Evolutionary conservation across 2,797 vertebrate species (phyloP).

Genomic region (Scolopax rusticola): DNA sequence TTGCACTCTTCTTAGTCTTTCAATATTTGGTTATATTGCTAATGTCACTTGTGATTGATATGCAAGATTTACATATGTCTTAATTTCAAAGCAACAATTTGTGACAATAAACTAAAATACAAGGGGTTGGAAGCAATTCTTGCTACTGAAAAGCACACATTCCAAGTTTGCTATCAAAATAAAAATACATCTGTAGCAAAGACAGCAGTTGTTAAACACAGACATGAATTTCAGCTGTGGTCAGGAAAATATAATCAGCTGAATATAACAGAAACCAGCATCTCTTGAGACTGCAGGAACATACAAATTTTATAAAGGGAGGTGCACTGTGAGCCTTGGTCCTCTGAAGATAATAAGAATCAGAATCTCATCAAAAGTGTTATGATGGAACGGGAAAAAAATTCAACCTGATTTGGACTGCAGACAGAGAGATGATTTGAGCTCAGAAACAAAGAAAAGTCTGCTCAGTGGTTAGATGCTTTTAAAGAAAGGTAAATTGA

Average conservation of each 20-base stretch:
- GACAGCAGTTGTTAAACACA: not conserved
- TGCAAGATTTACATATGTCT: not conserved
- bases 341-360: constrained; percentile 42
- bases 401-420: constrained; percentile 14
- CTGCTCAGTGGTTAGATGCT: constrained; percentile 18
- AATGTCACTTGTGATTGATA: not conserved
- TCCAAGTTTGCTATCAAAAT: not conserved
- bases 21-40: not conserved
- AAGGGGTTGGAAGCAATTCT: not conserved
- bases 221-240: not conserved
- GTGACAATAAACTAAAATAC: not conserved
- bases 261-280: not conserved
- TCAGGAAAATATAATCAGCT: constrained; percentile 11
- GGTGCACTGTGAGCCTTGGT: not conserved
- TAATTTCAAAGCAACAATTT: not conserved
- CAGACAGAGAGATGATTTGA: not conserved
- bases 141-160: not conserved
- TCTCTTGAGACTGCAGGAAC: constrained; percentile 2
- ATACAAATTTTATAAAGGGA: constrained; percentile 31
- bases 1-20: not conserved
- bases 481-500: constrained; percentile 46
- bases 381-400: constrained; percentile 6
- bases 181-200: not conserved
- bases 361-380: constrained; percentile 42
- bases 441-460: constrained; percentile 43